phyloP scores from a whole-genome alignment of 2,888 invertebrate genomes.

The Drosophila atripex region DNA sequence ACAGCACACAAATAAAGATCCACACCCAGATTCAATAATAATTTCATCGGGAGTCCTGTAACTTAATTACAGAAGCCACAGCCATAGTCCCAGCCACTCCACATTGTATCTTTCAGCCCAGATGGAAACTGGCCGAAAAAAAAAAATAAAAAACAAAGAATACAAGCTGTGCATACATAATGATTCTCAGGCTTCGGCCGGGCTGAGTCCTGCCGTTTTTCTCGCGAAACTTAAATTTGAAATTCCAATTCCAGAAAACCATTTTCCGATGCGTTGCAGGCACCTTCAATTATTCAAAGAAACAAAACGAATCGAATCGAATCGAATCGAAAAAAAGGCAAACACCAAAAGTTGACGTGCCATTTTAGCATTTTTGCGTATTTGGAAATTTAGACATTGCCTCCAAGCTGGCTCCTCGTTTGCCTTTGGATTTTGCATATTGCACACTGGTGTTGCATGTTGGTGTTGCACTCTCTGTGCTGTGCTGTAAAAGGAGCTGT shows the following conservation, averaged over 20 bases:
- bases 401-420: conserved; percentile 10
- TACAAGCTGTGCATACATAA: conserved; percentile 15
- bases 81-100: conserved; percentile 13
- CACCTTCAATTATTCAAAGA: conserved; percentile 47
- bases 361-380: conserved; percentile 61
- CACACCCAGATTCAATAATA: conserved; percentile 1
- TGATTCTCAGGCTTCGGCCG: conserved; percentile 16
- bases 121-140: conserved; percentile 22
- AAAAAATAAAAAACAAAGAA: conserved; percentile 2
- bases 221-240: conserved; percentile 27
- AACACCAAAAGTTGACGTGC: conserved; percentile 42
- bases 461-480: conserved; percentile 11
- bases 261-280: conserved; percentile 39
- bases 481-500: conserved; percentile 61
- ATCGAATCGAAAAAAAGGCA: conserved; percentile 21
- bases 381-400: conserved; percentile 67
- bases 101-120: not conserved
- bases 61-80: conserved; percentile 38
- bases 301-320: conserved; percentile 9
- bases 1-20: conserved; percentile 12
- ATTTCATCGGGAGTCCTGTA: conserved; percentile 19
- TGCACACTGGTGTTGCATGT: conserved; percentile 26
- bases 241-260: conserved; percentile 37
- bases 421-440: conserved; percentile 15
- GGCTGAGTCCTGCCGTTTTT: not conserved